Percentiles rank a stretch among this genome's conserved stretches.
phyloP scores from a whole-genome alignment of 2,888 invertebrate genomes.

The Megalurothrips usitatus region DNA sequence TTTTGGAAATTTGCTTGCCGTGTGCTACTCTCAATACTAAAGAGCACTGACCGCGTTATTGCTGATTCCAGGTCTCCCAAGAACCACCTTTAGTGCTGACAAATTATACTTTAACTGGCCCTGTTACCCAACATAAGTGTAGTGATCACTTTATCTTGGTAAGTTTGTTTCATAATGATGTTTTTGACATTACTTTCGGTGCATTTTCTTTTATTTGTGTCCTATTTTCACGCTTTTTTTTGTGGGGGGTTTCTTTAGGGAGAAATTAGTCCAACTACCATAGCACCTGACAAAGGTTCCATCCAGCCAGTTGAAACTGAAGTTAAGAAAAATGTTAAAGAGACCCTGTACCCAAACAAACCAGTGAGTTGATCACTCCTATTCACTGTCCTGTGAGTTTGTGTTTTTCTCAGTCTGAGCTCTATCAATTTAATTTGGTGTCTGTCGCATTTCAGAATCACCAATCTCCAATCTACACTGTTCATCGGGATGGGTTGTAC shows the following conservation, averaged over 20 bases:
- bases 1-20: neutral
- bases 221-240: neutral
- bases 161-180: neutral
- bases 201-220: neutral
- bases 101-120: neutral
- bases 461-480: conserved; percentile 33
- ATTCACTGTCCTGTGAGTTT: neutral
- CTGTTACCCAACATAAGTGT: neutral
- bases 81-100: neutral
- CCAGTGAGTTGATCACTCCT: neutral
- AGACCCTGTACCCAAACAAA: neutral
- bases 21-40: neutral
- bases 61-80: neutral
- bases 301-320: neutral
- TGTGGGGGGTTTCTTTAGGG: neutral
- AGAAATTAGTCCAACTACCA: neutral
- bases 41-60: neutral
- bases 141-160: neutral
- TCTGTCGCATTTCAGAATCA: conserved; percentile 23
- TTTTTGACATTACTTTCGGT: neutral
- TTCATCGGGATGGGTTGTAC: conserved; percentile 35
- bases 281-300: neutral
- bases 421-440: neutral
- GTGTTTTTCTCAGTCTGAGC: neutral
- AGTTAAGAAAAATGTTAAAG: neutral